Conservation (phyloP, 2,888 invertebrate species). For the Nymphalis urticae region DNA sequence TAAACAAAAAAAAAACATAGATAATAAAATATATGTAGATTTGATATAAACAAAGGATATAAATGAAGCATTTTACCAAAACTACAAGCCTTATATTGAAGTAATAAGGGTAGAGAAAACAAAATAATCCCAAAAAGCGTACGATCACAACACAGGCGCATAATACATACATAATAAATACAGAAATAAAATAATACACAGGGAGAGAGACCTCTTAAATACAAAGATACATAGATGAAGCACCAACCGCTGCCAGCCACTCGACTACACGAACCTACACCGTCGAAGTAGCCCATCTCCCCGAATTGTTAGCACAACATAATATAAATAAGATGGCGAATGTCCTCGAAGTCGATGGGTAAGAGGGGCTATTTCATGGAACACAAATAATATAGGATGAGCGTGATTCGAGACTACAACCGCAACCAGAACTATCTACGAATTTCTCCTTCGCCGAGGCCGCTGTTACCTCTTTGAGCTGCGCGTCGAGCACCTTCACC, state of each 20-base stretch:
- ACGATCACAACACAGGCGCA: constrained; percentile 71
- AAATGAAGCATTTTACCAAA: constrained; percentile 15
- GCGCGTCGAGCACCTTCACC: constrained; percentile 93
- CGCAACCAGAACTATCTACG: constrained; percentile 73
- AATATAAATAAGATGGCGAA: background rate
- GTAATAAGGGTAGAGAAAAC: constrained; percentile 19
- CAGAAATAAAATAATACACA: constrained; percentile 65
- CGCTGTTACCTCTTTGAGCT: constrained; percentile 93
- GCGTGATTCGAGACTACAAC: constrained; percentile 68
- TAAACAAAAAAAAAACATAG: background rate
- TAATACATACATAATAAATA: constrained; percentile 61
- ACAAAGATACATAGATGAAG: constrained; percentile 72
- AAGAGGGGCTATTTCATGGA: constrained; percentile 42
- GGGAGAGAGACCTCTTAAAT: constrained; percentile 55
- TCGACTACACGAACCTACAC: constrained; percentile 66
- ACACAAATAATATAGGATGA: constrained; percentile 61
- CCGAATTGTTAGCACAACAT: constrained; percentile 25
- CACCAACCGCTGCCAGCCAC: constrained; percentile 75
- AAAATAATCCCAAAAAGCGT: constrained; percentile 47
- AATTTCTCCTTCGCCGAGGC: constrained; percentile 47
- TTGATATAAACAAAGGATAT: constrained; percentile 1
- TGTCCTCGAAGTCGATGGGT: constrained; percentile 10
- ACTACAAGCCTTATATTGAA: constrained; percentile 11
- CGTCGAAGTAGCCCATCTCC: constrained; percentile 57
- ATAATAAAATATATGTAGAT: background rate